A percentile compares a stretch with the other conserved stretches of the same genome.
phyloP scores from a whole-genome alignment of 1,140 invertebrate species.

The Leptinotarsa texana region DNA sequence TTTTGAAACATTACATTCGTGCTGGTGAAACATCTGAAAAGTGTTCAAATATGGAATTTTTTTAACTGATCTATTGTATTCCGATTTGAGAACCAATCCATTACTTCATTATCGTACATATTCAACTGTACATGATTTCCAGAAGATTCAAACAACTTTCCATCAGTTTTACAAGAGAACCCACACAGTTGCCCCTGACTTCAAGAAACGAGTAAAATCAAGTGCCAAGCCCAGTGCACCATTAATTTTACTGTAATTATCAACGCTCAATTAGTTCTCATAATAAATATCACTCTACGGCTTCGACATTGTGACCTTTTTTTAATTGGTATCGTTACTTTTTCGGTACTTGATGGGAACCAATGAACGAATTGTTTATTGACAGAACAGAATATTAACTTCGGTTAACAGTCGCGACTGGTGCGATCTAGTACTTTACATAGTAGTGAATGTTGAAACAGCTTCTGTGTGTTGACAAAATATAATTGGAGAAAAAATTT shows the following conservation, averaged over 20 bases:
- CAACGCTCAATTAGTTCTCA: slow-evolving; percentile 1
- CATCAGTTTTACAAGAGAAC: neutral
- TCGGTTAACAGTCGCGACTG: too few relatives aligned
- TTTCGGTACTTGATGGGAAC: neutral
- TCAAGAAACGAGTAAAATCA: neutral
- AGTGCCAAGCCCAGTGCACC: neutral
- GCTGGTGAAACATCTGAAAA: too few relatives aligned
- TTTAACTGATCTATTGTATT: too few relatives aligned
- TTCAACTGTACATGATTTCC: too few relatives aligned
- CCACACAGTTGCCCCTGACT: neutral
- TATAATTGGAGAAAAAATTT: too few relatives aligned
- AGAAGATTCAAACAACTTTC: neutral
- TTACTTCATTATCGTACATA: too few relatives aligned
- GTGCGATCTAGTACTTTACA: too few relatives aligned
- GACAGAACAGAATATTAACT: neutral
- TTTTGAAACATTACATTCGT: too few relatives aligned
- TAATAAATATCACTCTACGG: slow-evolving; percentile 8
- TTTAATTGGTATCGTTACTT: slow-evolving; percentile 6
- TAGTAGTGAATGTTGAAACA: too few relatives aligned
- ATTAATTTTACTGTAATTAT: neutral
- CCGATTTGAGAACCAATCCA: too few relatives aligned
- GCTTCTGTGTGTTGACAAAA: too few relatives aligned
- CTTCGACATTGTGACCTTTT: slow-evolving; percentile 3
- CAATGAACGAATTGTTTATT: neutral
- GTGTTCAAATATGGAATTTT: too few relatives aligned